Percentiles rank a stretch among this genome's conserved stretches.
Evolutionary conservation across 2,888 invertebrate species (phyloP).

Genomic region (Allacma fusca): DNA sequence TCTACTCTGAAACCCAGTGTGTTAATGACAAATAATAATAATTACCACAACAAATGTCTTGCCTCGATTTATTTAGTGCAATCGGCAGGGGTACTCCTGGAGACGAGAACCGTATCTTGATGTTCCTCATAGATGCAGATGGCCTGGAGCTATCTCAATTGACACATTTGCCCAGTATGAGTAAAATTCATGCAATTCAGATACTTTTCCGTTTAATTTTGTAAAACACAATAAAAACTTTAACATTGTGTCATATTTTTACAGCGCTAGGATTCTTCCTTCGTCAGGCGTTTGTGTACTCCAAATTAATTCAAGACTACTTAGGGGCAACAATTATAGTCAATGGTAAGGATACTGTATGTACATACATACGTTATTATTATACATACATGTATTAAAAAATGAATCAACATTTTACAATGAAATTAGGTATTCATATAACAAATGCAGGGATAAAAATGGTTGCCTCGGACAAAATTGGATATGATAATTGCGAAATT

Average conservation of each 20-base stretch:
- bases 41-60: too few relatives aligned
- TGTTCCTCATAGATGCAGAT: constrained; percentile 17
- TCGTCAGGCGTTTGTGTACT: background rate
- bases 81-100: background rate
- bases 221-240: background rate
- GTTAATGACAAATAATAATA: too few relatives aligned
- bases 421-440: too few relatives aligned
- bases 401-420: too few relatives aligned
- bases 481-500: too few relatives aligned
- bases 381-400: too few relatives aligned
- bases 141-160: constrained; percentile 17
- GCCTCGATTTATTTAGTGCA: background rate
- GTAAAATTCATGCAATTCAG: background rate
- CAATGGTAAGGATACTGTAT: background rate
- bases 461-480: too few relatives aligned
- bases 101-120: background rate
- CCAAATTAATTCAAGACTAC: background rate
- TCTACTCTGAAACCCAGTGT: too few relatives aligned
- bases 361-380: too few relatives aligned
- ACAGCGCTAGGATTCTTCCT: background rate
- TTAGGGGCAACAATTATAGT: background rate
- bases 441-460: too few relatives aligned
- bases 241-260: too few relatives aligned
- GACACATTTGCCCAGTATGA: constrained; percentile 18
- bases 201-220: background rate